Conservation (phyloP, 1,140 invertebrate genomes). For the Leptinotarsa defecta region DNA sequence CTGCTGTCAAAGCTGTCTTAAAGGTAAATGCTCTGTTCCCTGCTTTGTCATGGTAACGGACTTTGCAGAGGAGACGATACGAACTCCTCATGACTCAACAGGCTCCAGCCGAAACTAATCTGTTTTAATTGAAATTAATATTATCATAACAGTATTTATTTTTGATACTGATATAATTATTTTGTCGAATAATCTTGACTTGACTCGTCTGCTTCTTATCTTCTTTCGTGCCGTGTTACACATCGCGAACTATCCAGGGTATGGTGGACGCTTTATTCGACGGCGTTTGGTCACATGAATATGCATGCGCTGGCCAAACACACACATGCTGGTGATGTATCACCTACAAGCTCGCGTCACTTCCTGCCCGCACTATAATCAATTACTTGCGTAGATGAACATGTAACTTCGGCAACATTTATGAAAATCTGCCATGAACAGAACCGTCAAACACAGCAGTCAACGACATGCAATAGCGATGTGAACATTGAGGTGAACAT, state of each 20-base stretch:
- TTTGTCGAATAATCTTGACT: conserved; percentile 17
- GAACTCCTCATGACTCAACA: no score
- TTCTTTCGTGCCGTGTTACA: conserved; percentile 5
- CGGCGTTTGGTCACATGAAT: conserved; percentile 48
- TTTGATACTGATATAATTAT: no score
- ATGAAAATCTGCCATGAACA: conserved; percentile 55
- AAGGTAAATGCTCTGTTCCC: no score
- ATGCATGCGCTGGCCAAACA: conserved; percentile 52
- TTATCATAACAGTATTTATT: no score
- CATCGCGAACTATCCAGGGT: neutral
- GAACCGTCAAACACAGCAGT: conserved; percentile 45
- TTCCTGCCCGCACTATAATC: conserved; percentile 56
- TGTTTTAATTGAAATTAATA: no score
- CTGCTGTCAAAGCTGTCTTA: no score
- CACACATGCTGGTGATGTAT: conserved; percentile 56
- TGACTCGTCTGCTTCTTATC: conserved; percentile 20
- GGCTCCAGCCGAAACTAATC: no score
- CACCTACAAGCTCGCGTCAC: conserved; percentile 56
- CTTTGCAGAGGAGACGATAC: no score
- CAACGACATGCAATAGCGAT: conserved; percentile 27
- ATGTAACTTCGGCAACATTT: conserved; percentile 55
- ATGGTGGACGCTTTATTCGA: conserved; percentile 27
- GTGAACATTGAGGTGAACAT: conserved; percentile 24
- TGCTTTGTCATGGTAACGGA: no score
- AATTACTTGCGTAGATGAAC: conserved; percentile 57